Percentiles rank a stretch among this genome's conserved stretches.
These are phyloP conservation scores for Tachina fera DNA, from an alignment of 2,888 invertebrate species.

Conservation along the genomic window DNA sequence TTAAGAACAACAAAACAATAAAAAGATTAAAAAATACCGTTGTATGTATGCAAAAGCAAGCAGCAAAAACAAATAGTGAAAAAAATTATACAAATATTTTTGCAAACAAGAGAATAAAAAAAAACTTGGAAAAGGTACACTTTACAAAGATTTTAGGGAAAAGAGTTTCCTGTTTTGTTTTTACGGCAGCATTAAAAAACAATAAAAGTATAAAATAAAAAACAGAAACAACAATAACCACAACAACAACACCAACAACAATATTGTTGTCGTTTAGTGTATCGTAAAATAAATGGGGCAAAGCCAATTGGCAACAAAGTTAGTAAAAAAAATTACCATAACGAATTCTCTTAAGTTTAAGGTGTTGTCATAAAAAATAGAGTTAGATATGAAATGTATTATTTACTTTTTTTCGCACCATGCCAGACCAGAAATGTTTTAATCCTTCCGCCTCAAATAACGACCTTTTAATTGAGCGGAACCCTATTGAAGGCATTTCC, in stretches of 20 bases:
- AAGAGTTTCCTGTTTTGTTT: conserved; percentile 42
- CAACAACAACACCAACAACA: conserved; percentile 11
- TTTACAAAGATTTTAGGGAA: conserved; percentile 54
- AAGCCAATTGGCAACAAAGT: conserved; percentile 21
- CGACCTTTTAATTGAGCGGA: no score
- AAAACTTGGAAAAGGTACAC: conserved; percentile 34
- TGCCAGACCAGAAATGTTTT: neutral
- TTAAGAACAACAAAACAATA: conserved; percentile 59
- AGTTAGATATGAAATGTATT: no score
- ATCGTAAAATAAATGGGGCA: conserved; percentile 30
- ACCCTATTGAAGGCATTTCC: no score
- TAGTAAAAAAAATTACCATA: neutral
- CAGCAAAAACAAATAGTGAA: conserved; percentile 57
- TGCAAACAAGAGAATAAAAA: conserved; percentile 57
- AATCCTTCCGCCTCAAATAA: neutral
- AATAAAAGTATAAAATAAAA: conserved; percentile 17
- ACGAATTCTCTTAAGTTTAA: neutral
- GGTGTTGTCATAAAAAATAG: neutral
- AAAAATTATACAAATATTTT: conserved; percentile 62
- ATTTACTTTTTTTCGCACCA: neutral
- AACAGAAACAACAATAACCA: conserved; percentile 4
- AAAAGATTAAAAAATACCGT: conserved; percentile 28
- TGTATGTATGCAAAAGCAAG: neutral
- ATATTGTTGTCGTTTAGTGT: conserved; percentile 27
- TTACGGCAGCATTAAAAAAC: conserved; percentile 37